Evolutionary conservation across 2,888 invertebrate genomes (phyloP), one percentile per base, ranked within the genome.

Genomic region (Callyntrura sp.): DNA sequence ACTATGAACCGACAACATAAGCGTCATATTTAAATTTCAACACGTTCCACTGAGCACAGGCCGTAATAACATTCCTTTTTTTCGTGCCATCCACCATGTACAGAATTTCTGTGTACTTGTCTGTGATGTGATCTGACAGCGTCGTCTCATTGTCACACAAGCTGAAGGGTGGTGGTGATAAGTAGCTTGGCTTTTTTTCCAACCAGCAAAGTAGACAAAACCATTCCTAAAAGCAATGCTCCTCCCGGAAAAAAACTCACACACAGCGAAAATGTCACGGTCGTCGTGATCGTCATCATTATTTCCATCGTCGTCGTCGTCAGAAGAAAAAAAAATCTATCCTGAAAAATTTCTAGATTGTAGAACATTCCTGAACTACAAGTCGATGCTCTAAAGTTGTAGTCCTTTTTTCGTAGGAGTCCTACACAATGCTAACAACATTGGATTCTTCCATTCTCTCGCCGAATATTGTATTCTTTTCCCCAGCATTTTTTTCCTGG

Each of bases 261-360:
- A 55, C 17, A 35, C 35, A 6, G n/a, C 12, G 25, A 62, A 62
- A 62, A 62, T 62, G 62, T 62, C 62, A 62, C 62, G 62, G 62
- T 62, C 62, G 25, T 25, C 25, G 62, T 62, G 62, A 62, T 62
- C 9, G 25, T 62, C 62, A 14, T 62, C 62, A 62, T 62, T 62
- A 25, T 62, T 3, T 14, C 25, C 62, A 14, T 62, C 62, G 25
- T 62, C 25, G 14, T 28, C 62, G 25, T 62, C 62, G 25, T 25
- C 2, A 14, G 14, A 62, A 17, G 2, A 62, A 62, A 62, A 62
- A 62, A 62, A 57, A 25, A 25, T 20, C 11, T 43, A 14, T 68
- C 11, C 68, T 17, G 35, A 43, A 68, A 68, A 68, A 68, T 11
- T 68, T 35, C 6, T 17, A 9, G 35, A 62, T 35, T 43, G 68